Base-by-base conservation (phyloP, 2,113 vertebrate species). In the Scolopax mira region DNA sequence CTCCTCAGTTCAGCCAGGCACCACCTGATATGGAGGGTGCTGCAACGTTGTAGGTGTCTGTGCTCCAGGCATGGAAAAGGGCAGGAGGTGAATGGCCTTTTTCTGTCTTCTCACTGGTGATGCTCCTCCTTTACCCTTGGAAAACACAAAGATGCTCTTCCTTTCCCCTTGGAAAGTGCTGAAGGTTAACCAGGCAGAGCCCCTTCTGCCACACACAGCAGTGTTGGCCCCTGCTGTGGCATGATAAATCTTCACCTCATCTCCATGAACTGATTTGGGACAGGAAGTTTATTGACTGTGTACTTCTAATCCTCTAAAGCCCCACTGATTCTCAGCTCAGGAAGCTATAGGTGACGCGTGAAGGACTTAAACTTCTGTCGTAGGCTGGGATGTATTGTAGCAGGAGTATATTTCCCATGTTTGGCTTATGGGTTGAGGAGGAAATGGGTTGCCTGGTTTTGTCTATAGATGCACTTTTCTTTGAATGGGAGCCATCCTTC, bases 21-120 rank as follows among this genome's bases (percentile, higher is more conserved):
- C 16, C 16, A 22, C 16, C 35, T 89, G 61, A 24, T n/a, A 9
- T 0, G 2, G 44, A 84, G 23, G 30, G 35, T 71, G 65, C 33
- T 2, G 4, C n/a, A 82, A 7, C 0, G 0, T 4, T 7, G 16
- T 23, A 33, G 9, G 3, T 10, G 3, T 4, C 88, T 83, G 77
- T 46, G 37, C 46, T 80, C 4, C 30, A 72, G 19, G 23, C 51
- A 11, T 60, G 39, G 52, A 25, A 85, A 79, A 49, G 21, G 27
- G 24, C 15, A 46, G 66, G 31, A 73, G 14, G 28, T 41, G 30
- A 78, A 57, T 49, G 60, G 30, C 14, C 12, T 3, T 12, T 13
- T 74, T 61, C 44, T 42, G 16, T 61, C 33, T 44, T 66, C 41
- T 89, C 30, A 25, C 22, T 5, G 10, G 80, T 21, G 39, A 12